Percentiles rank a stretch among this genome's conserved stretches.
Evolutionary conservation across 2,113 vertebrate genomes (phyloP).

Genomic region (Corythornis madagascariensis): DNA sequence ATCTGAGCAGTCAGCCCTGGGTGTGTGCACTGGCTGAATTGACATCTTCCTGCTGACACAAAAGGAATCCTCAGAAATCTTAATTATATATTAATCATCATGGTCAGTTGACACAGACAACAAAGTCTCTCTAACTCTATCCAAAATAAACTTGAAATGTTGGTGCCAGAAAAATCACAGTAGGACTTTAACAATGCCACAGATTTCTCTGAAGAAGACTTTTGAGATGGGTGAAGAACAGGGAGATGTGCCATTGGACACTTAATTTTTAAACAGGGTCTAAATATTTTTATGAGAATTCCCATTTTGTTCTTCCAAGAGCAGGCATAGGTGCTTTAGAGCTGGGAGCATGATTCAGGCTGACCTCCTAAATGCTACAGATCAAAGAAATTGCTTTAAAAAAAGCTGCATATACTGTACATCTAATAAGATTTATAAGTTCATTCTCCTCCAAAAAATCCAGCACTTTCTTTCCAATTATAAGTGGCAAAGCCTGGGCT

Average conservation of each 20-base stretch:
- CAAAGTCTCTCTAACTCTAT: not conserved
- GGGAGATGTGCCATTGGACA: not conserved
- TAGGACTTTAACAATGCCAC: not conserved
- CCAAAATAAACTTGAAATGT: constrained; percentile 20
- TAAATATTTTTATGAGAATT: not conserved
- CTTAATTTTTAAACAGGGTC: not conserved
- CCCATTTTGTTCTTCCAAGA: not conserved
- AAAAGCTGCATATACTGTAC: not conserved
- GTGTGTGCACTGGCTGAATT: not conserved
- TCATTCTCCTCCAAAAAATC: not conserved
- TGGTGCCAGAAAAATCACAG: not conserved
- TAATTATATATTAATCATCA: constrained; percentile 30
- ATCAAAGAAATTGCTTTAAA: not conserved
- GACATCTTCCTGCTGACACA: not conserved
- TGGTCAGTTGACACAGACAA: not conserved
- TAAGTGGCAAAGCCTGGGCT: not conserved
- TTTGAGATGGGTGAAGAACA: not conserved
- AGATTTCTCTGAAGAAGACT: not conserved
- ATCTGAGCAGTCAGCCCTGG: constrained; percentile 1
- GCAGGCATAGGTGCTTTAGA: not conserved
- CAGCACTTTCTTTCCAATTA: not conserved
- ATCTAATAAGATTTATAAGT: not conserved
- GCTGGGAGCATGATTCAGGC: not conserved
- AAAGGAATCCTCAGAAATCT: constrained; percentile 27
- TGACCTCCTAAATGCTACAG: not conserved